A percentile compares a stretch with the other conserved stretches of the same genome.
phyloP scores from a whole-genome alignment of 2,888 invertebrate species.

The Lumbricus terrestris region DNA sequence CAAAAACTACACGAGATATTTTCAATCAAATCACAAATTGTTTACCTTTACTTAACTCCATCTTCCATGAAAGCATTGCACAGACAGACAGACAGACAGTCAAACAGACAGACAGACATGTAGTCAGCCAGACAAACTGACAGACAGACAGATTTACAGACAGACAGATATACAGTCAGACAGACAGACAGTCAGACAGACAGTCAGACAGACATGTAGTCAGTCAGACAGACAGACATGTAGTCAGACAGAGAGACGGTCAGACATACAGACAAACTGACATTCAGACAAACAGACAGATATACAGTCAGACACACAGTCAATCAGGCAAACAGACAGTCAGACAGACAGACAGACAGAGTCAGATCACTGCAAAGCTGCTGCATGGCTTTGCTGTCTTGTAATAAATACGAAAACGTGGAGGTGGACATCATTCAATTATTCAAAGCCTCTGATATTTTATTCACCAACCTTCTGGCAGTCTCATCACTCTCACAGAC shows the following conservation, averaged over 20 bases:
- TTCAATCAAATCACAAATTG: not conserved
- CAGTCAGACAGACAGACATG: not conserved
- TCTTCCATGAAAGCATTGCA: not conserved
- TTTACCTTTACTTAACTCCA: not conserved
- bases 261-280: not conserved
- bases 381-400: not conserved
- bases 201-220: not conserved
- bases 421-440: not conserved
- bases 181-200: not conserved
- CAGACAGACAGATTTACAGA: not conserved
- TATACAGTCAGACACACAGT: not conserved
- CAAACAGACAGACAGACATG: not conserved
- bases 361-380: not conserved
- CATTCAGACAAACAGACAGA: not conserved
- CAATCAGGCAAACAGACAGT: not conserved
- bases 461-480: not conserved
- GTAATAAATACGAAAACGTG: too few species aligned
- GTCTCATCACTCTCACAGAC: not conserved
- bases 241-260: not conserved
- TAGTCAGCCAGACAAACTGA: not conserved
- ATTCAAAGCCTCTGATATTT: not conserved
- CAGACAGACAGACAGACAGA: not conserved
- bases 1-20: not conserved
- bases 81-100: not conserved
- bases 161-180: not conserved